Base-by-base conservation (phyloP, 2,888 invertebrate genomes). In the Tryphoninae sp. region DNA sequence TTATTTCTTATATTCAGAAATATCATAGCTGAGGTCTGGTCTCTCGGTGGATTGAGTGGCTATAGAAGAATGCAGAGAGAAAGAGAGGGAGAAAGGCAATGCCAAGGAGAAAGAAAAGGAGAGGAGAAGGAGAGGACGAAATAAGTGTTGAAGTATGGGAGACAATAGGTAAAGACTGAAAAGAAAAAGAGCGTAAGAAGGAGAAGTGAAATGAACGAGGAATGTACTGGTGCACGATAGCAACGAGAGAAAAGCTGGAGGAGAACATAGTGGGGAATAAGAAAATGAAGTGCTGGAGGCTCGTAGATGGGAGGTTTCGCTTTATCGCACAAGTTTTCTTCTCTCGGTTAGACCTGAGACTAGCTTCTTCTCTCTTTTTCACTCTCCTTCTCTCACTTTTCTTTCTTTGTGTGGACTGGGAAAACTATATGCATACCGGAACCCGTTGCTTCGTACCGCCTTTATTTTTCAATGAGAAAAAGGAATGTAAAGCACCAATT, bases 401-500 rank as follows among this genome's bases (percentile, higher is more conserved):
- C 33, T 45, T 3, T 13, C 45, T 45, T 13, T 45, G 16, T 53
- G 26, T 33, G 67, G 8, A 53, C 53, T 26, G n/a, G 26, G 23
- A 53, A 67, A 67, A 67, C 67, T 67, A 16, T 26, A 58, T 62
- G 26, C 73, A 42, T 11, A 55, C 80, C 61, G 53, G 68, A 77
- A 62, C 62, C 33, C 61, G 53, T 75, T 80, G 75, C 80, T 80
- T 71, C 75, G 33, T 62, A 64, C 67, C 61, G 53, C 40, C 26
- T 71, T 64, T 58, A 49, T 40, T 62, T 81, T 69, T 74, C 64
- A 69, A 81, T 65, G 73, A 73, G 78, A 68, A 53, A 19, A 55
- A 78, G 55, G 33, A 74, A 78, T 69, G 74, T 22, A 53, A 81
- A 74, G 72, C 69, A 69, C 71, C 71, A 78, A 81, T 81, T 78